Evolutionary conservation across 2,888 invertebrate genomes (phyloP).

Genomic region (Pammene fasciana): DNA sequence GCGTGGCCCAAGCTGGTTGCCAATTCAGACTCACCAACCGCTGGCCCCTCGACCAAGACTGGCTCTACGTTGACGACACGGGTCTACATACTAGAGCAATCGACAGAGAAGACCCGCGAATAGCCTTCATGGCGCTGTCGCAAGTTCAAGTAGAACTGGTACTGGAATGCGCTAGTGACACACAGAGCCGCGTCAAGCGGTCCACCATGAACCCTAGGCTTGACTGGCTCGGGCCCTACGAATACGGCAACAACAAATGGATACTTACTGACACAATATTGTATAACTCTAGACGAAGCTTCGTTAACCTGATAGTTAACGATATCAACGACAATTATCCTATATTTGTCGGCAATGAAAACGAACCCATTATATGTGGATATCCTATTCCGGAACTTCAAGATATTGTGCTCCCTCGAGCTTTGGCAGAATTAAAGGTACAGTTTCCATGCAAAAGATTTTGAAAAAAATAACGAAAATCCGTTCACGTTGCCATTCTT

Average conservation of each 20-base stretch:
- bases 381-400: constrained; percentile 73
- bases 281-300: constrained; percentile 66
- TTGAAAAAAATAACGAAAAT: not conserved
- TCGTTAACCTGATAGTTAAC: constrained; percentile 77
- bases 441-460: not conserved
- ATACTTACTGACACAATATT: constrained; percentile 68
- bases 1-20: constrained; percentile 57
- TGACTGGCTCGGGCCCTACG: constrained; percentile 61
- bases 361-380: constrained; percentile 71
- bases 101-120: constrained; percentile 74
- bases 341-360: constrained; percentile 67
- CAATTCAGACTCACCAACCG: constrained; percentile 62
- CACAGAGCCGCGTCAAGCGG: constrained; percentile 56
- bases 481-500: not conserved
- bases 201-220: constrained; percentile 51
- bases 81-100: constrained; percentile 68
- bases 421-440: constrained; percentile 76
- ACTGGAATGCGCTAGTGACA: constrained; percentile 62
- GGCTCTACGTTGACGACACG: constrained; percentile 70
- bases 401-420: constrained; percentile 68
- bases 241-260: constrained; percentile 72
- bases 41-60: constrained; percentile 70
- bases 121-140: constrained; percentile 75
- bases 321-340: constrained; percentile 83
- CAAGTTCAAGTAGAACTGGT: constrained; percentile 77